Conservation (phyloP, 2,113 vertebrate species). For the Bufo bufo region DNA sequence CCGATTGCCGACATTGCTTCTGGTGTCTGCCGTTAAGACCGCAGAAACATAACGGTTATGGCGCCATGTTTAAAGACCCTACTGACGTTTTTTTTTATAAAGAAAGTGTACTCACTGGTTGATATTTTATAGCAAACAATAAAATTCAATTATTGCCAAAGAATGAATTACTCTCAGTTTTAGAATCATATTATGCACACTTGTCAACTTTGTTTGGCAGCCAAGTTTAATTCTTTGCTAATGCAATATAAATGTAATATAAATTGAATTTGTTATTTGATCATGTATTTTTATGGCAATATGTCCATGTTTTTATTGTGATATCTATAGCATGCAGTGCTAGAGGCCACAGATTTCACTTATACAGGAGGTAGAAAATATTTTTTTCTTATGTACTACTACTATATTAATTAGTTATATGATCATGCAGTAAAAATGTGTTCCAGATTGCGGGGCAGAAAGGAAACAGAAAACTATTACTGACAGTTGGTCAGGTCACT, state of each 20-base stretch:
- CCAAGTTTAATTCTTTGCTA: slow-evolving; percentile 14
- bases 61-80: too few species aligned
- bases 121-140: not conserved
- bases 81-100: not conserved
- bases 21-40: too few species aligned
- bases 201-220: slow-evolving; percentile 22
- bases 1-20: too few species aligned
- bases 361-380: slow-evolving; percentile 13
- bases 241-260: not conserved
- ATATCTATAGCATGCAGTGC: slow-evolving; percentile 20
- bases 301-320: slow-evolving; percentile 50
- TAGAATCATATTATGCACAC: not conserved
- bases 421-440: not conserved
- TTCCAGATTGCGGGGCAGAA: slow-evolving; percentile 55
- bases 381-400: slow-evolving; percentile 6
- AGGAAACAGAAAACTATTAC: slow-evolving; percentile 27
- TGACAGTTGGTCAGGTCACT: slow-evolving; percentile 56
- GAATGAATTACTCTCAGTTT: not conserved
- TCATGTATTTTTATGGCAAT: slow-evolving; percentile 38
- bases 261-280: slow-evolving; percentile 18
- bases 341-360: slow-evolving; percentile 38
- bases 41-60: too few species aligned
- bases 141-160: not conserved
- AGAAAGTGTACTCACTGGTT: not conserved
- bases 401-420: slow-evolving; percentile 33